These are phyloP conservation scores for Paratilapia polleni DNA, from an alignment of 2,113 vertebrate genomes.

Conservation along the genomic window DNA sequence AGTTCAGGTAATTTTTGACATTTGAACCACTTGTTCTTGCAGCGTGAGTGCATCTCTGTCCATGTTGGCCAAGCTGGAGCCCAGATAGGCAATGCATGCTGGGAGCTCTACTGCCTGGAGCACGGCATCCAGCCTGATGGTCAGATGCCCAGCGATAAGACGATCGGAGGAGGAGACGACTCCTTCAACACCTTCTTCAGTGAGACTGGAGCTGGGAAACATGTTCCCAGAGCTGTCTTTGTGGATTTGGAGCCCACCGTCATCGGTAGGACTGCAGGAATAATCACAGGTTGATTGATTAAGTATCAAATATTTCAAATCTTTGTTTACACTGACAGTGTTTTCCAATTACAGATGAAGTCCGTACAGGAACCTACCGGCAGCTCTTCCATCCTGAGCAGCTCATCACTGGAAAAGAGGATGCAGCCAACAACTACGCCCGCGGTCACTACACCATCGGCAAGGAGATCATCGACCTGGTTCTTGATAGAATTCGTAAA, in stretches of 20 bases:
- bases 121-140: background rate
- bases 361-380: slow-evolving; percentile 84
- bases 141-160: slow-evolving; percentile 1
- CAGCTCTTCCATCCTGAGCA: slow-evolving; percentile 87
- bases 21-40: slow-evolving; percentile 48
- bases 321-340: background rate
- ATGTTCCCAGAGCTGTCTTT: slow-evolving; percentile 2
- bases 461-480: slow-evolving; percentile 75
- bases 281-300: background rate
- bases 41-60: slow-evolving; percentile 1
- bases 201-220: background rate
- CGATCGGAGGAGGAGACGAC: background rate
- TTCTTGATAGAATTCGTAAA: slow-evolving; percentile 74
- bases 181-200: slow-evolving; percentile 1
- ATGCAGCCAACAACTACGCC: slow-evolving; percentile 88
- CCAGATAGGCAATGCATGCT: background rate
- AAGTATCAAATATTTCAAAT: background rate
- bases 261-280: slow-evolving; percentile 57
- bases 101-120: background rate
- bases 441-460: slow-evolving; percentile 80
- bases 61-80: background rate
- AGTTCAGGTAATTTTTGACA: slow-evolving; percentile 69
- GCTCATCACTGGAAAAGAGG: slow-evolving; percentile 86
- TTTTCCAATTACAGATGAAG: slow-evolving; percentile 69
- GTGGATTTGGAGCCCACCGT: slow-evolving; percentile 72